Evolutionary conservation across 2,113 vertebrate genomes (phyloP), one percentile per base, ranked within the genome.

Genomic region (Eulacestoma nigropectus): DNA sequence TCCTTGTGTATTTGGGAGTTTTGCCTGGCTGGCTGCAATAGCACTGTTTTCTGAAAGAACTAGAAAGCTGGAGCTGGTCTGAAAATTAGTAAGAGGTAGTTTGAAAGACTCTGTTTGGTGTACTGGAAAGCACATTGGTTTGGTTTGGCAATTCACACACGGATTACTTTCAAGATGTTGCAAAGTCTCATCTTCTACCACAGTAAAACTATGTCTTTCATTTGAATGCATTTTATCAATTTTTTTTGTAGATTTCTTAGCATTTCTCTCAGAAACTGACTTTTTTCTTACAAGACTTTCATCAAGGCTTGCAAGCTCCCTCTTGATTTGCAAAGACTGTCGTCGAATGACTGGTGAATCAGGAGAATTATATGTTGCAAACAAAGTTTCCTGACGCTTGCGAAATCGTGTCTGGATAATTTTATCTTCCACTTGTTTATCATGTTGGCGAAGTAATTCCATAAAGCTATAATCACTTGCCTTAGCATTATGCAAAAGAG

Each of bases 381-480:
- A 98, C 73, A 98, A 97, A 27, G 98, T 98, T 97, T 99, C 98
- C 92, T 99, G 98, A 63, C 98, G 98, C 91, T 98, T 98, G n/a
- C 98, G 98, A 75, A 98, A 98, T 90, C 98, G 98, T 49, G 99
- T 99, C 94, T 99, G 98, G 69, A 99, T 99, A 44, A 98, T 98
- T 97, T 98, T 98, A 91, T 97, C 98, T 96, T 98, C 98, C 83
- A 96, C 57, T 73, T 98, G 98, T 96, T 97, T 98, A 76, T 99
- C 97, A 56, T 99, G 98, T 72, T 98, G 98, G 84, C 64, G 98
- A 76, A 99, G 98, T 70, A 99, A 97, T 84, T 99, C 99, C 96
- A 98, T 99, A 91, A 99, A 98, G 97, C 98, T 99, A 89, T 99
- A 99, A 97, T 99, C 99, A 97, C 97, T 99, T 82, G 97, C 90